Conservation (phyloP, 2,888 invertebrate species). For the Prenolepis imparis region DNA sequence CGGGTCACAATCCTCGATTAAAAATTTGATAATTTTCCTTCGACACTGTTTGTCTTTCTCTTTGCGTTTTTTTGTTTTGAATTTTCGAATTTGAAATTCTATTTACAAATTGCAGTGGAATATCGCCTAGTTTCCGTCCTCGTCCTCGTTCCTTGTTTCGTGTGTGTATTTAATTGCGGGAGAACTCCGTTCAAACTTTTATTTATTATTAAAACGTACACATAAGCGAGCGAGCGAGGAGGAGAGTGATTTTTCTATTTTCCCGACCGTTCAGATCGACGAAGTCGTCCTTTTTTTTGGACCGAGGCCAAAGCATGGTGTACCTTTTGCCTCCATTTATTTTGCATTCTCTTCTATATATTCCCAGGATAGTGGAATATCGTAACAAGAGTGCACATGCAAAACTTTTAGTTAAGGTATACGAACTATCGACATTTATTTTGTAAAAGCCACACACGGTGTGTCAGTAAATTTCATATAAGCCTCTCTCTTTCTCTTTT, state of each 20-base stretch:
- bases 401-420: conserved; percentile 39
- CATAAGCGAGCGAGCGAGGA: conserved; percentile 20
- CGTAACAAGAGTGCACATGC: conserved; percentile 22
- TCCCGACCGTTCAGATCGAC: conserved; percentile 34
- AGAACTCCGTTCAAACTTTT: conserved; percentile 4
- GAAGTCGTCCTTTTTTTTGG: conserved; percentile 68
- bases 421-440: conserved; percentile 47
- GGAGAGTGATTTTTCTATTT: conserved; percentile 63
- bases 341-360: conserved; percentile 13
- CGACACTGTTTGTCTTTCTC: neutral
- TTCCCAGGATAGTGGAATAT: conserved; percentile 35
- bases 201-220: conserved; percentile 41
- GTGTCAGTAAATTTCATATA: neutral
- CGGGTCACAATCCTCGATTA: neutral
- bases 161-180: conserved; percentile 6
- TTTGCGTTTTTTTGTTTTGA: conserved; percentile 1
- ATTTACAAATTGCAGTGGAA: neutral
- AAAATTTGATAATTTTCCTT: neutral
- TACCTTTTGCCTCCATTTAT: conserved; percentile 42
- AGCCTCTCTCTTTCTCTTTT: neutral
- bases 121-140: neutral
- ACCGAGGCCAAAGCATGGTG: conserved; percentile 67
- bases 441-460: conserved; percentile 17
- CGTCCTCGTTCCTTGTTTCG: neutral
- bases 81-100: conserved; percentile 1